A percentile compares a stretch with the other conserved stretches of the same genome.
These are phyloP conservation scores for Drosophila setosimentum DNA, from an alignment of 2,888 invertebrate genomes.

Conservation along the genomic window DNA sequence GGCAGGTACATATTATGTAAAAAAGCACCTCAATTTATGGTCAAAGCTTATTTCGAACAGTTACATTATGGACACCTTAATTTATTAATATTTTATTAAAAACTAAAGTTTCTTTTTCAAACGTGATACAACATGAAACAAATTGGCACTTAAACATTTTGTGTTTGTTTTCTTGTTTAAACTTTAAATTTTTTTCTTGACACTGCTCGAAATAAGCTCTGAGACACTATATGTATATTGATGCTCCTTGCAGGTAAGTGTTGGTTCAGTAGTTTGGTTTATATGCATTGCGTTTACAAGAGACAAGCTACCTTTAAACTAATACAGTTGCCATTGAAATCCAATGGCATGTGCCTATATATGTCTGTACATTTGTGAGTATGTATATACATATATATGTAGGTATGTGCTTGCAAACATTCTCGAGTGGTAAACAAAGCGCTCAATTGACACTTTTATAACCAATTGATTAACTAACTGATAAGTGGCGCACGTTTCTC, in stretches of 20 bases:
- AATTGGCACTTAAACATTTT: too few relatives aligned
- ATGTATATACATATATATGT: background rate
- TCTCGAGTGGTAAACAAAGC: slow-evolving; percentile 62
- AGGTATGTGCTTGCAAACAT: background rate
- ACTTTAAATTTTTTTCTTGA: too few relatives aligned
- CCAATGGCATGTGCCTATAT: background rate
- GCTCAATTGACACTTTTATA: slow-evolving; percentile 33
- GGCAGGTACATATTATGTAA: too few relatives aligned
- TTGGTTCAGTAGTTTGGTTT: background rate
- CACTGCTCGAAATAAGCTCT: too few relatives aligned
- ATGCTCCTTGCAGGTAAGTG: slow-evolving; percentile 1
- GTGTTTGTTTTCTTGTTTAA: too few relatives aligned
- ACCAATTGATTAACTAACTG: slow-evolving; percentile 34
- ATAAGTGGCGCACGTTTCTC: slow-evolving; percentile 52
- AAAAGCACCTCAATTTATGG: too few relatives aligned
- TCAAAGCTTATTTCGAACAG: too few relatives aligned
- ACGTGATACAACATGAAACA: too few relatives aligned
- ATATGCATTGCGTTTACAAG: background rate
- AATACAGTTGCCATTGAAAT: slow-evolving; percentile 10
- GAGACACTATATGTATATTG: too few relatives aligned
- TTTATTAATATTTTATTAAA: too few relatives aligned
- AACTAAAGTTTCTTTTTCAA: too few relatives aligned
- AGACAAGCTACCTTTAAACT: background rate
- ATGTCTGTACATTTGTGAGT: background rate
- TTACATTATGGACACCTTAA: too few relatives aligned